Conservation (phyloP, 2,113 vertebrate genomes). For the Alethe diademata region DNA sequence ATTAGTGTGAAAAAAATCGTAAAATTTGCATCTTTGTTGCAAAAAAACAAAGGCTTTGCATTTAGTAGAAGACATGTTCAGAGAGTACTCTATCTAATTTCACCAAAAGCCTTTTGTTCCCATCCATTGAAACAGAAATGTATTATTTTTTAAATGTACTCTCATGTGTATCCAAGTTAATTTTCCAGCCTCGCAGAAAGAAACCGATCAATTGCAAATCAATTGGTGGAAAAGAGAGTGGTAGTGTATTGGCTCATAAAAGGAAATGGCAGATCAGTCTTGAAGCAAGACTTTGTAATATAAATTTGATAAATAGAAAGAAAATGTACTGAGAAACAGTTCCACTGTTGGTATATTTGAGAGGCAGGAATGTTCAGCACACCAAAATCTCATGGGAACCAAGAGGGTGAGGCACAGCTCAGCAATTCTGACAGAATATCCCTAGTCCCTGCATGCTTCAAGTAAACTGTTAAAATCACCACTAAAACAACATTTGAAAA, state of each 20-base stretch:
- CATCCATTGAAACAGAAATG: neutral
- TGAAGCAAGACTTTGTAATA: neutral
- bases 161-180: neutral
- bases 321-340: neutral
- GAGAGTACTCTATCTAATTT: neutral
- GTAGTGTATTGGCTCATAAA: neutral
- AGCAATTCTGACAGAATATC: neutral
- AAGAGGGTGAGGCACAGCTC: neutral
- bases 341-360: neutral
- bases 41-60: neutral
- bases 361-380: neutral
- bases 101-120: neutral
- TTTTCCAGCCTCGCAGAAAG: neutral
- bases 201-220: neutral
- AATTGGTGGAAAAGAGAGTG: neutral
- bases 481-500: neutral
- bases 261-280: neutral
- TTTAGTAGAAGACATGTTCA: neutral
- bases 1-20: fast-evolving
- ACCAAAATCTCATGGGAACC: neutral
- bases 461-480: neutral
- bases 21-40: neutral
- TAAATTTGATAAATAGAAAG: neutral
- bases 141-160: neutral
- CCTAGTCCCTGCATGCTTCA: neutral